A percentile compares a stretch with the other conserved stretches of the same genome.
These are phyloP conservation scores for Acrossocheilus wenchowensis DNA, from an alignment of 2,797 vertebrate genomes.

Conservation along the genomic window DNA sequence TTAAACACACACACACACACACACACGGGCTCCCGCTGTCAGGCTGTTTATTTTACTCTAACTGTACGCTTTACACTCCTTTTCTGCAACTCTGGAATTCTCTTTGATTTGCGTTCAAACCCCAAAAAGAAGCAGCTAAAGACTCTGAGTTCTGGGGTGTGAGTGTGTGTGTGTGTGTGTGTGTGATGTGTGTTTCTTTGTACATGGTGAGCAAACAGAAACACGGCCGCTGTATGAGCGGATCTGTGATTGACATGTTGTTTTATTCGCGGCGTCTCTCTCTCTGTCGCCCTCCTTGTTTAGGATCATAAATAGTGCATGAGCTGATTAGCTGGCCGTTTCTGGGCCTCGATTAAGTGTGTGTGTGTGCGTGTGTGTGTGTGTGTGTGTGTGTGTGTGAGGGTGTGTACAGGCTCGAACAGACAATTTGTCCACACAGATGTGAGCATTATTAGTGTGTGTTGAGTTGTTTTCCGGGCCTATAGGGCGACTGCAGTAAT, in stretches of 20 bases:
- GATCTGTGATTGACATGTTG: constrained; percentile 79
- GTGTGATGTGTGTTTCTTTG: constrained; percentile 76
- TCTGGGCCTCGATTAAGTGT: neutral
- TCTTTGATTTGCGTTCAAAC: constrained; percentile 72
- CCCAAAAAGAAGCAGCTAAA: constrained; percentile 51
- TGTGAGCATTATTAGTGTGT: constrained; percentile 77
- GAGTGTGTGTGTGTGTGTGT: neutral
- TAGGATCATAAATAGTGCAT: constrained; percentile 82
- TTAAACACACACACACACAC: constrained; percentile 52
- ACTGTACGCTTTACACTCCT: constrained; percentile 65
- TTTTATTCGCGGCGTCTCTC: constrained; percentile 74
- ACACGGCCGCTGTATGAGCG: constrained; percentile 65
- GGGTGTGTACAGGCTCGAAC: constrained; percentile 60
- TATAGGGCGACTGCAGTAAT: constrained; percentile 5
- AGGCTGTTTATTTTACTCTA: constrained; percentile 73
- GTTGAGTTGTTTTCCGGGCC: constrained; percentile 63
- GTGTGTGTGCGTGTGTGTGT: neutral
- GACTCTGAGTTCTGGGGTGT: constrained; percentile 58
- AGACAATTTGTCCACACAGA: constrained; percentile 78
- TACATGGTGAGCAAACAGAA: constrained; percentile 77
- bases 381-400: constrained; percentile 10
- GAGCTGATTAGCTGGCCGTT: constrained; percentile 74
- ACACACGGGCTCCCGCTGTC: constrained; percentile 47
- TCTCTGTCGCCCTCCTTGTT: constrained; percentile 73
- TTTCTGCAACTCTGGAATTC: constrained; percentile 70